These are phyloP conservation scores for Apeira syringaria DNA, from an alignment of 2,888 invertebrate species.

Conservation along the genomic window DNA sequence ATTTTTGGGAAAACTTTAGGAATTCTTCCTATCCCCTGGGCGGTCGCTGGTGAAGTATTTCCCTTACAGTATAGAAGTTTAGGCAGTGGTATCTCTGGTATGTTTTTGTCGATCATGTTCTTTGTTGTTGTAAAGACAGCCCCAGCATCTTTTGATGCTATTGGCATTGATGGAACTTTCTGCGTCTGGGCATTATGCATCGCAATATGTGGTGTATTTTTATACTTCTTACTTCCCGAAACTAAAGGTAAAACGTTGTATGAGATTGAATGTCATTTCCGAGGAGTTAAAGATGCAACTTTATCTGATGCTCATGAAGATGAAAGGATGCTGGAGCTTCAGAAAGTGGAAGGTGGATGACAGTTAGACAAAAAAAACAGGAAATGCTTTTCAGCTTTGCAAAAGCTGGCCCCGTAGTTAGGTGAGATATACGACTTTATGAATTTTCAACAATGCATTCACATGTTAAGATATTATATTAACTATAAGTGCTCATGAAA, in stretches of 20 bases:
- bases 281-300: conserved; percentile 44
- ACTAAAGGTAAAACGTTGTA: conserved; percentile 87
- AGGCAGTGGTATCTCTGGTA: conserved; percentile 86
- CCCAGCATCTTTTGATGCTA: conserved; percentile 76
- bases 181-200: conserved; percentile 82
- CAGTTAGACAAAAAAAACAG: conserved; percentile 31
- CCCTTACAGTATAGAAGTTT: conserved; percentile 84
- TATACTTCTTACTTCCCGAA: conserved; percentile 86
- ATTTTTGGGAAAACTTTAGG: conserved; percentile 84
- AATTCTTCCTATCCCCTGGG: conserved; percentile 87
- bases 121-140: conserved; percentile 87
- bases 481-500: neutral
- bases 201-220: conserved; percentile 79
- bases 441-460: too few species aligned
- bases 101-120: conserved; percentile 85
- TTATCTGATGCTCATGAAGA: conserved; percentile 44
- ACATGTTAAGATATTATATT: too few species aligned
- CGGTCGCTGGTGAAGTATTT: conserved; percentile 88
- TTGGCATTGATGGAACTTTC: conserved; percentile 85
- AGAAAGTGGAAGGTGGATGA: conserved; percentile 70
- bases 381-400: conserved; percentile 55
- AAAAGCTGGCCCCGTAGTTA: conserved; percentile 47
- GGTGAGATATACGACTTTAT: conserved; percentile 31
- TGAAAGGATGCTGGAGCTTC: conserved; percentile 65
- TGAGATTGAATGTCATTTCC: conserved; percentile 86